These are phyloP conservation scores for Plutella xylostella DNA, from an alignment of 2,888 invertebrate genomes.

Conservation along the genomic window DNA sequence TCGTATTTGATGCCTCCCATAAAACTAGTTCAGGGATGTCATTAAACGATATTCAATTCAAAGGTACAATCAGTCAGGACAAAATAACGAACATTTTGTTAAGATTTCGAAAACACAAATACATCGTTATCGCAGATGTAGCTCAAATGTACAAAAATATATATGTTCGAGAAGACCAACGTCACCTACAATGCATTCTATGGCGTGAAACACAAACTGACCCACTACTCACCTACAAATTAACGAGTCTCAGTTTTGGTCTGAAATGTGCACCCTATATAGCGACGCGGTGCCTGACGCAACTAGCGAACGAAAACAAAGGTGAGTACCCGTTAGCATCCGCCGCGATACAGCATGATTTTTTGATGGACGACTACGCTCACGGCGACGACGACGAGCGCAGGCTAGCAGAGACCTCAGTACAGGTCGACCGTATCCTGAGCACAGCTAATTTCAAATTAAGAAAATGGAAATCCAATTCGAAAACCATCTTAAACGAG, in stretches of 20 bases:
- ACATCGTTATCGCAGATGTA: slow-evolving; percentile 30
- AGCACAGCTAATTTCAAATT: slow-evolving; percentile 8
- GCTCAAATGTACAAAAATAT: slow-evolving; percentile 32
- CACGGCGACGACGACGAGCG: neutral
- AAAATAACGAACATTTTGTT: slow-evolving; percentile 25
- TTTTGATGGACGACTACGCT: neutral
- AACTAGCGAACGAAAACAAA: slow-evolving; percentile 9
- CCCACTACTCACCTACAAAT: slow-evolving; percentile 7
- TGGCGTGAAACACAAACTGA: slow-evolving; percentile 19
- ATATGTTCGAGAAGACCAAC: slow-evolving; percentile 20
- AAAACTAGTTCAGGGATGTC: slow-evolving; percentile 4
- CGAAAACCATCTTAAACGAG: neutral
- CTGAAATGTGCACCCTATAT: slow-evolving; percentile 12
- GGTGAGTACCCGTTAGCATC: neutral
- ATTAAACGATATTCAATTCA: neutral
- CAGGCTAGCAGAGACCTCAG: neutral
- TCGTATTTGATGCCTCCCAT: slow-evolving; percentile 17
- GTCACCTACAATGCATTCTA: slow-evolving; percentile 27
- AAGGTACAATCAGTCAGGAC: slow-evolving; percentile 14
- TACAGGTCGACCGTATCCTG: slow-evolving; percentile 4
- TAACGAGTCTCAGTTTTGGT: slow-evolving; percentile 15
- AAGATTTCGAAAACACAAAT: slow-evolving; percentile 23
- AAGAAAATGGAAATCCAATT: slow-evolving; percentile 13
- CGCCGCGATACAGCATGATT: neutral
- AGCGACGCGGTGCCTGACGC: slow-evolving; percentile 13